A percentile compares a stretch with the other conserved stretches of the same genome.
Conservation (phyloP, 2,797 vertebrate species). For the Poecilia velifera region DNA sequence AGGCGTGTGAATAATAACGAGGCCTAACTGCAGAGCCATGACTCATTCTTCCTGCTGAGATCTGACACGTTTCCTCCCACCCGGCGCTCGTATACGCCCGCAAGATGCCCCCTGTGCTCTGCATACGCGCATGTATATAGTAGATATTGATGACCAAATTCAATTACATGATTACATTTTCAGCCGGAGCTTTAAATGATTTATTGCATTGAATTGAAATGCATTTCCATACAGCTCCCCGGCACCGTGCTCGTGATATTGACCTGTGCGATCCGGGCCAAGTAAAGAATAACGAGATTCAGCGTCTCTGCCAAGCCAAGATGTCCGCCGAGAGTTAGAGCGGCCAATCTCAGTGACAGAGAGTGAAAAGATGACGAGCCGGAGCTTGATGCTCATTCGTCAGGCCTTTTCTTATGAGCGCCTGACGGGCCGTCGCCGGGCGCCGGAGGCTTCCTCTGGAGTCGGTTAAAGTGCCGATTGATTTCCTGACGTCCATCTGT, state of each 20-base stretch:
- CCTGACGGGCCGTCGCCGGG: slow-evolving; percentile 72
- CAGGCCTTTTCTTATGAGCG: slow-evolving; percentile 72
- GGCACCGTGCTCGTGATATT: slow-evolving; percentile 62
- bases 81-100: slow-evolving; percentile 46
- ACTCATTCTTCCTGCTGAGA: slow-evolving; percentile 70
- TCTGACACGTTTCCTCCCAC: slow-evolving; percentile 73
- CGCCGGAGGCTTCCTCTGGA: slow-evolving; percentile 70
- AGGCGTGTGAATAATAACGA: slow-evolving; percentile 74
- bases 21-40: slow-evolving; percentile 70
- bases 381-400: slow-evolving; percentile 66
- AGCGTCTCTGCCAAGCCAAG: slow-evolving; percentile 77
- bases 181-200: slow-evolving; percentile 76
- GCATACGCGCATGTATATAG: slow-evolving; percentile 61
- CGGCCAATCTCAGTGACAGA: slow-evolving; percentile 53
- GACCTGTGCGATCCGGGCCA: slow-evolving; percentile 75
- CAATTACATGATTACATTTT: slow-evolving; percentile 85
- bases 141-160: slow-evolving; percentile 83
- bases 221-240: slow-evolving; percentile 65
- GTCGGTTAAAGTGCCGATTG: slow-evolving; percentile 72
- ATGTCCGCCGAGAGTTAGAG: slow-evolving; percentile 73
- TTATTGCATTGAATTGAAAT: slow-evolving; percentile 77
- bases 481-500: slow-evolving; percentile 54
- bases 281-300: slow-evolving; percentile 81
- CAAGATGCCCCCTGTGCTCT: slow-evolving; percentile 50
- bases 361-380: slow-evolving; percentile 49